Conservation (phyloP, 2,797 vertebrate species). For the Furcifer pardalis region DNA sequence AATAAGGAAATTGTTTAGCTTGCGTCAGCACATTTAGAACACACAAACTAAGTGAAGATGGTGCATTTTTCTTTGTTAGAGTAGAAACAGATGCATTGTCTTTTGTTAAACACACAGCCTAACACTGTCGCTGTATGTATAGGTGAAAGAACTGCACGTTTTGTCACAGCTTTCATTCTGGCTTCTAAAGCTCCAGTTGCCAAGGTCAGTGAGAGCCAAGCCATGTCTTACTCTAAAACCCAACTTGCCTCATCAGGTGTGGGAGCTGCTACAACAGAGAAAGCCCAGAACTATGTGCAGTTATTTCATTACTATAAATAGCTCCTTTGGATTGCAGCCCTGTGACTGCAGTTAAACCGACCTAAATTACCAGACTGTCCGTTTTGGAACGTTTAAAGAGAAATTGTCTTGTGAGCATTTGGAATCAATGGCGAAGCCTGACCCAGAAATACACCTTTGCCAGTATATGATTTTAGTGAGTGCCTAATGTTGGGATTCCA, state of each 20-base stretch:
- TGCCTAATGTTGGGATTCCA: slow-evolving; percentile 57
- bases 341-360: not conserved
- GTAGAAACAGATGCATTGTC: not conserved
- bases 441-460: slow-evolving; percentile 18
- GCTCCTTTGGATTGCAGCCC: not conserved
- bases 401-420: slow-evolving; percentile 14
- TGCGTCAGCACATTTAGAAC: not conserved
- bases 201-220: not conserved
- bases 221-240: not conserved
- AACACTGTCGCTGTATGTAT: not conserved
- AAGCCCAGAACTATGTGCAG: not conserved
- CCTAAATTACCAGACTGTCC: slow-evolving; percentile 27
- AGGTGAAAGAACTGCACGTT: not conserved
- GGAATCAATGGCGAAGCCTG: slow-evolving; percentile 29
- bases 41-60: slow-evolving; percentile 33
- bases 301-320: not conserved
- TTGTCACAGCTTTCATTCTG: not conserved
- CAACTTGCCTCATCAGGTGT: not conserved
- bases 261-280: not conserved
- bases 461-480: slow-evolving; percentile 54
- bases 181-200: not conserved
- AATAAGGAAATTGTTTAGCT: not conserved
- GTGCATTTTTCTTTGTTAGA: not conserved
- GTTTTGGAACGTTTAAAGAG: slow-evolving; percentile 45
- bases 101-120: not conserved